phyloP scores from a whole-genome alignment of 1,140 invertebrate genomes.

The Pogonomyrmex californicus region DNA sequence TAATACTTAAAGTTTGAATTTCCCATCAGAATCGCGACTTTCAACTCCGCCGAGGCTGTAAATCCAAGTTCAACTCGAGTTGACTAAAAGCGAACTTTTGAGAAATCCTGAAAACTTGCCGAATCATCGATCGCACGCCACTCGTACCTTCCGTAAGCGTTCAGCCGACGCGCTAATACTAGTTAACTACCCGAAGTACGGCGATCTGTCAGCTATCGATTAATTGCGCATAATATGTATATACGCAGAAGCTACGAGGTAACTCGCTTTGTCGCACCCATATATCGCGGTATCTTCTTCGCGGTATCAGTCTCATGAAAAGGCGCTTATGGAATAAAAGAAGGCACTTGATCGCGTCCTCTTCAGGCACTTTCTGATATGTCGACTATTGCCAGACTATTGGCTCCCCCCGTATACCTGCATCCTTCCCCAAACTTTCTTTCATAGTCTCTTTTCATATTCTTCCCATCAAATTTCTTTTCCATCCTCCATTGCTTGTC shows the following conservation, averaged over 20 bases:
- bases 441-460: not conserved
- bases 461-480: not conserved
- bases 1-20: slow-evolving; percentile 40
- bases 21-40: not conserved
- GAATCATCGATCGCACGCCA: not conserved
- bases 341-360: slow-evolving; percentile 30
- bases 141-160: slow-evolving; percentile 10
- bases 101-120: not conserved
- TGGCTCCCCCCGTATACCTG: not conserved
- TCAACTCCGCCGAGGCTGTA: not conserved
- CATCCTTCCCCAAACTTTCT: slow-evolving; percentile 1
- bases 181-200: slow-evolving; percentile 75
- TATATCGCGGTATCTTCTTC: slow-evolving; percentile 73
- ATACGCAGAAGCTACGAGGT: slow-evolving; percentile 84
- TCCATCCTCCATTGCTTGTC: not conserved
- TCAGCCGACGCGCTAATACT: slow-evolving; percentile 79
- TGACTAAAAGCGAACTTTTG: not conserved
- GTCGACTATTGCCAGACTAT: slow-evolving; percentile 30
- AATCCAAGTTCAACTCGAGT: not conserved
- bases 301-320: slow-evolving; percentile 85
- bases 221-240: slow-evolving; percentile 78
- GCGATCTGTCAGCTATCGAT: slow-evolving; percentile 57
- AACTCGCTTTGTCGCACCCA: slow-evolving; percentile 84
- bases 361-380: slow-evolving; percentile 74
- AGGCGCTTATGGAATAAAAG: slow-evolving; percentile 61